These are phyloP conservation scores for Tetramorium bicarinatum DNA, from an alignment of 2,888 invertebrate species.

Conservation along the genomic window DNA sequence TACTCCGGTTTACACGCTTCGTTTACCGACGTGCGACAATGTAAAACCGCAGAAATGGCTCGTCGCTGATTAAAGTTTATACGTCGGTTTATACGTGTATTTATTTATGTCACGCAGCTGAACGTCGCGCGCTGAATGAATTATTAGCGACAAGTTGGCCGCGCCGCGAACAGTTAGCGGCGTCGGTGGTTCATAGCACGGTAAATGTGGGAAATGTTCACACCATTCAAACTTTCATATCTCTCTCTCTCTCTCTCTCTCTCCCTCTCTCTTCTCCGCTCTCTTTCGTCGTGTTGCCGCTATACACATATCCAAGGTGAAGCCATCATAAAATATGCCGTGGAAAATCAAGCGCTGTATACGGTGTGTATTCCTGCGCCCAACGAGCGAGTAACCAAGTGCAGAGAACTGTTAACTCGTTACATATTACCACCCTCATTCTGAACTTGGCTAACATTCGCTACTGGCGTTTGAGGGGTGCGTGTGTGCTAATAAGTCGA, in stretches of 20 bases:
- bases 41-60: conserved; percentile 34
- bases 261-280: neutral
- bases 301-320: conserved; percentile 49
- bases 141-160: conserved; percentile 55
- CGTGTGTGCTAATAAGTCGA: neutral
- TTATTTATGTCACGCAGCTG: conserved; percentile 54
- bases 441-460: conserved; percentile 22
- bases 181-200: conserved; percentile 56
- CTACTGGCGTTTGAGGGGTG: neutral
- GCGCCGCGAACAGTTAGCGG: conserved; percentile 41
- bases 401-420: conserved; percentile 39
- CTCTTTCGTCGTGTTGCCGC: conserved; percentile 31
- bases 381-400: conserved; percentile 25
- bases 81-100: conserved; percentile 46
- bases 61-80: conserved; percentile 52
- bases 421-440: conserved; percentile 39
- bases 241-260: conserved; percentile 19
- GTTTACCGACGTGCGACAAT: conserved; percentile 33
- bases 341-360: conserved; percentile 45
- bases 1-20: conserved; percentile 28
- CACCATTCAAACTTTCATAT: conserved; percentile 54
- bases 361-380: conserved; percentile 22
- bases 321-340: conserved; percentile 58
- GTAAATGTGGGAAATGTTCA: conserved; percentile 69
- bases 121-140: conserved; percentile 51